Conservation (phyloP, 2,113 vertebrate genomes). For the Pagrus major region DNA sequence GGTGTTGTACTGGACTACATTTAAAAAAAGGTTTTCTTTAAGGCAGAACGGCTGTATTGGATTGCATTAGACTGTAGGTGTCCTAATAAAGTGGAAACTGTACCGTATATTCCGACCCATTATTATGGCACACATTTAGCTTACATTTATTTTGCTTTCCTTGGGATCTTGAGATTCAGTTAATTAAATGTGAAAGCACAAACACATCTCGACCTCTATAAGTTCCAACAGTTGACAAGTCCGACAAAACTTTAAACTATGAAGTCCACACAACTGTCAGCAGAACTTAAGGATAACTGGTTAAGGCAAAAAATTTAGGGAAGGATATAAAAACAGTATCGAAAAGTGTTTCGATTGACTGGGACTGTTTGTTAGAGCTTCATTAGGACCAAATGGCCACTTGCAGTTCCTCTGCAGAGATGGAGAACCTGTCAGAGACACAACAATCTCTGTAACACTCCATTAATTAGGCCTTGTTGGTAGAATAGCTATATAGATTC, state of each 20-base stretch:
- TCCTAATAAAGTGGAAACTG: background rate
- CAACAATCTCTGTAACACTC: conserved; percentile 32
- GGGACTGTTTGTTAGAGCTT: background rate
- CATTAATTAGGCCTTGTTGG: conserved; percentile 42
- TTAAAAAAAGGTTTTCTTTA: background rate
- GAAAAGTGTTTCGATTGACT: background rate
- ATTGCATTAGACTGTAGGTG: background rate
- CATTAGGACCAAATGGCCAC: conserved; percentile 18
- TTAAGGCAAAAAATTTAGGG: background rate
- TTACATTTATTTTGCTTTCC: background rate
- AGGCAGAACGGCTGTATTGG: background rate
- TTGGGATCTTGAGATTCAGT: background rate
- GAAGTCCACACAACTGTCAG: background rate
- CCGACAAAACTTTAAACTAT: background rate
- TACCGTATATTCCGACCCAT: background rate
- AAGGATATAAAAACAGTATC: background rate
- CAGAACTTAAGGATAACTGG: background rate
- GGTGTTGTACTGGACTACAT: background rate
- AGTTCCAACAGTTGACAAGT: background rate
- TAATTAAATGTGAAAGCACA: background rate
- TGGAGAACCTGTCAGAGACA: conserved; percentile 30
- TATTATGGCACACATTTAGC: background rate
- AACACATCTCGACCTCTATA: background rate
- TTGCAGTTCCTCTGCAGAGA: conserved; percentile 11
- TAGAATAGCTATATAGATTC: conserved; percentile 7